These are phyloP conservation scores for Poeciliopsis infans DNA, from an alignment of 2,797 vertebrate genomes.

Conservation along the genomic window DNA sequence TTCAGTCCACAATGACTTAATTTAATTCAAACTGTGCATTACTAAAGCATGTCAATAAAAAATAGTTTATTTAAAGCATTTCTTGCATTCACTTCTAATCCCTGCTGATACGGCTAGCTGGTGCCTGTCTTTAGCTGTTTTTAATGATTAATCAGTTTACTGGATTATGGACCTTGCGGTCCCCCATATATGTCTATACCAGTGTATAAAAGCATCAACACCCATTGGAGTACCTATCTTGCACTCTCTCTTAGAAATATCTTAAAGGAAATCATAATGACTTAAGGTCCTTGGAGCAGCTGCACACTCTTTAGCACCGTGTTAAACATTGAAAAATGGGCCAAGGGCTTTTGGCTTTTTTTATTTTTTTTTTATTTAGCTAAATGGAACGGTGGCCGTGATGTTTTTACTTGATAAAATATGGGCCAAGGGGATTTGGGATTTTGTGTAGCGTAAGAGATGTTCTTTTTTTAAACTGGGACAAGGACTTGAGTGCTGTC, in stretches of 20 bases:
- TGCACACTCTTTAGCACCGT: constrained; percentile 35
- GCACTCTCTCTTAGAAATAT: constrained; percentile 20
- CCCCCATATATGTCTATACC: not conserved
- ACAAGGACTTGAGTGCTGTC: constrained; percentile 50
- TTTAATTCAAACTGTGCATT: not conserved
- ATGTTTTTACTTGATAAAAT: constrained; percentile 63
- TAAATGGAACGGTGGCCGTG: constrained; percentile 63
- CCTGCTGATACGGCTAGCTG: not conserved
- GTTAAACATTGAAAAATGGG: constrained; percentile 56
- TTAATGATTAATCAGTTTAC: not conserved
- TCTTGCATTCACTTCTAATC: not conserved
- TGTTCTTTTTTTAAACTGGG: constrained; percentile 66
- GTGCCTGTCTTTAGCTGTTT: not conserved
- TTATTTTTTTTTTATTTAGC: constrained; percentile 48
- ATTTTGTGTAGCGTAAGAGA: constrained; percentile 46
- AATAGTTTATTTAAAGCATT: not conserved
- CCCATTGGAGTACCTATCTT: constrained; percentile 8
- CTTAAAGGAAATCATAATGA: constrained; percentile 13
- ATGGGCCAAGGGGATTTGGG: constrained; percentile 65
- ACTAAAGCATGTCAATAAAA: not conserved
- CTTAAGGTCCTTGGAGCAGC: constrained; percentile 42
- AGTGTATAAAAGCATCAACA: not conserved
- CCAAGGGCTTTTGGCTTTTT: constrained; percentile 58
- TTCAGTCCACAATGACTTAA: not conserved
- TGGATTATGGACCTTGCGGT: not conserved